Conservation (phyloP, 2,888 invertebrate genomes). For the Hirtodrosophila cameraria region DNA sequence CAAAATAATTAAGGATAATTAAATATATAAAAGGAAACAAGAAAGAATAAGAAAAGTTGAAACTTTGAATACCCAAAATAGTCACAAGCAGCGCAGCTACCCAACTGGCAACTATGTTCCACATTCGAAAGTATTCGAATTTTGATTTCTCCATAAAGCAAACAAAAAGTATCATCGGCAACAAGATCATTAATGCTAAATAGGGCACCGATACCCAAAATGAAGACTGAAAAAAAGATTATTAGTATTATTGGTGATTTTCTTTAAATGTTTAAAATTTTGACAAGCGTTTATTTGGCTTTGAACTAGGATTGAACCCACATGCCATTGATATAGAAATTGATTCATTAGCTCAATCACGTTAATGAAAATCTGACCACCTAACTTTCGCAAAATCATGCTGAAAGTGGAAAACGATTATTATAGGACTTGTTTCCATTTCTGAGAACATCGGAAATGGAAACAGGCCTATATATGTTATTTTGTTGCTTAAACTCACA, state of each 20-base stretch:
- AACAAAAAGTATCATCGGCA: constrained; percentile 19
- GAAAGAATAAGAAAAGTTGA: neutral
- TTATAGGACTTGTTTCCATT: no score
- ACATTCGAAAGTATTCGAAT: neutral
- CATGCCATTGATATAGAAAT: no score
- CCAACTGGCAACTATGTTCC: constrained; percentile 31
- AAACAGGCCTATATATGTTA: no score
- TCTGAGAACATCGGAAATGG: no score
- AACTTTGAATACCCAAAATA: constrained; percentile 23
- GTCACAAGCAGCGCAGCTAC: neutral
- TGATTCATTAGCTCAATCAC: no score
- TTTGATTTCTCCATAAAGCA: constrained; percentile 7
- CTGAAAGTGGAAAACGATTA: no score
- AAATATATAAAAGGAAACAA: neutral
- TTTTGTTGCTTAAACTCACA: no score
- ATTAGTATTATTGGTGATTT: neutral
- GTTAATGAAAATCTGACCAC: no score
- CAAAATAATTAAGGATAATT: neutral
- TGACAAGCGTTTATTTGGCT: no score
- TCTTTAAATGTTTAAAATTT: no score
- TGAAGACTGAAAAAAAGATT: neutral
- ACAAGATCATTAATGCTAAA: neutral
- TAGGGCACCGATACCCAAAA: neutral
- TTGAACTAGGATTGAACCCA: no score
- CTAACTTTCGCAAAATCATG: no score